phyloP scores from a whole-genome alignment of 2,113 vertebrate species.

The Aegithalos caudatus region DNA sequence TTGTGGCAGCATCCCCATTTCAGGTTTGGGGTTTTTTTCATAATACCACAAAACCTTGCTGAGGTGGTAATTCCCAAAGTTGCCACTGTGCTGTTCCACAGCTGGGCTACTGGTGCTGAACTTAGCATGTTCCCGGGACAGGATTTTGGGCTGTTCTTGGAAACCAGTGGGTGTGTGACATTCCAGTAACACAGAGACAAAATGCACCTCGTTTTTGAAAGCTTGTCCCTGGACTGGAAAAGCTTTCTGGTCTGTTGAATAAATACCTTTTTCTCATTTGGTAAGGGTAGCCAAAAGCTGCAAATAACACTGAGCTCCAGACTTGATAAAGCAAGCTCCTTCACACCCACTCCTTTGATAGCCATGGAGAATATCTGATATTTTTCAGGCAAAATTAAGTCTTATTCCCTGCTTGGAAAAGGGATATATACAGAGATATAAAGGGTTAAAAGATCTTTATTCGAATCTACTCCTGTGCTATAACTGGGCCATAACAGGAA shows the following conservation, averaged over 20 bases:
- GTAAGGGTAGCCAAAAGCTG: slow-evolving; percentile 52
- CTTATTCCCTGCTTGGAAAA: neutral
- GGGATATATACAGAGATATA: neutral
- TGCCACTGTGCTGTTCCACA: neutral
- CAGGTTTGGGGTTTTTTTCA: neutral
- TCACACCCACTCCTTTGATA: neutral
- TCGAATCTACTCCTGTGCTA: neutral
- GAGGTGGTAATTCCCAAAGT: neutral
- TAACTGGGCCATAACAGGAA: neutral
- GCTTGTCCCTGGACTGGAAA: neutral
- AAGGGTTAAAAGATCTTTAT: neutral
- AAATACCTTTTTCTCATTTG: neutral
- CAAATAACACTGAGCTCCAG: slow-evolving; percentile 52
- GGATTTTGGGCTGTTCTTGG: neutral
- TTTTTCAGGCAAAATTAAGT: neutral
- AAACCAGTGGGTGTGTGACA: neutral
- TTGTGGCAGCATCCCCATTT: neutral
- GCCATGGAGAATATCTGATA: neutral
- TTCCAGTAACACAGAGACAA: neutral
- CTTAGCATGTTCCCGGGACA: slow-evolving; percentile 74
- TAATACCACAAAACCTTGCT: neutral
- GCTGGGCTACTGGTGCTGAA: neutral
- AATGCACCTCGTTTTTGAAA: fast-evolving
- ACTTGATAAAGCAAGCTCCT: neutral
- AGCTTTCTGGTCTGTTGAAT: neutral